A percentile compares a stretch with the other conserved stretches of the same genome.
These are phyloP conservation scores for Ptychadena robeensis DNA, from an alignment of 2,797 vertebrate species.

Conservation along the genomic window DNA sequence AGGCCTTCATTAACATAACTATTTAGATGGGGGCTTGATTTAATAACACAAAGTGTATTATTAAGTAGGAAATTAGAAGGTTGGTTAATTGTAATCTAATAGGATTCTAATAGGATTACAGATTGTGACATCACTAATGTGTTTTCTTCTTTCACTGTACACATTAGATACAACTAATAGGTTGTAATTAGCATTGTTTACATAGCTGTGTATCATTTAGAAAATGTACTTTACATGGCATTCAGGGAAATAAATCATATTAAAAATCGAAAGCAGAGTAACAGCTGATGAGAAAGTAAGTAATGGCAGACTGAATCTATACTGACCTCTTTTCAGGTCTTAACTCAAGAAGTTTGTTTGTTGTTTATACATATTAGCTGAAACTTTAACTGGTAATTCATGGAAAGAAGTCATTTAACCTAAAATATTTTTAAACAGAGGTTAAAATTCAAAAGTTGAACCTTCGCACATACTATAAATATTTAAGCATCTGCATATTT, in stretches of 20 bases:
- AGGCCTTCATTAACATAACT: conserved; percentile 18
- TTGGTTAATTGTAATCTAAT: conserved; percentile 38
- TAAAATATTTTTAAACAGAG: not conserved
- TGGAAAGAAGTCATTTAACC: not conserved
- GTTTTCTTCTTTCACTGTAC: conserved; percentile 20
- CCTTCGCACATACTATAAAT: no score
- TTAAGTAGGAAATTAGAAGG: conserved; percentile 36
- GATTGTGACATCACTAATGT: conserved; percentile 22
- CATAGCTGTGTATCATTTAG: conserved; percentile 32
- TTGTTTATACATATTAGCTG: not conserved
- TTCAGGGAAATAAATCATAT: conserved; percentile 13
- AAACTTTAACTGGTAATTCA: not conserved
- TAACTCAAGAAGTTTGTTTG: not conserved
- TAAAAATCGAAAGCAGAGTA: not conserved
- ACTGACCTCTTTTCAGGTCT: not conserved
- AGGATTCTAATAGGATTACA: conserved; percentile 32
- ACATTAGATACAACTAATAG: conserved; percentile 37
- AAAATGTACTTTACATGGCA: conserved; percentile 10
- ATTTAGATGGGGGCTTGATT: conserved; percentile 19
- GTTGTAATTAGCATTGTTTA: conserved; percentile 23
- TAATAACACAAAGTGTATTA: conserved; percentile 27
- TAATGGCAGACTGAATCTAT: not conserved
- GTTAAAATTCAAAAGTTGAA: no score
- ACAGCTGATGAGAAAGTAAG: not conserved
- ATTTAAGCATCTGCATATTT: no score